These are phyloP conservation scores for Odontesthes bonariensis DNA, from an alignment of 2,113 vertebrate genomes.

Conservation along the genomic window DNA sequence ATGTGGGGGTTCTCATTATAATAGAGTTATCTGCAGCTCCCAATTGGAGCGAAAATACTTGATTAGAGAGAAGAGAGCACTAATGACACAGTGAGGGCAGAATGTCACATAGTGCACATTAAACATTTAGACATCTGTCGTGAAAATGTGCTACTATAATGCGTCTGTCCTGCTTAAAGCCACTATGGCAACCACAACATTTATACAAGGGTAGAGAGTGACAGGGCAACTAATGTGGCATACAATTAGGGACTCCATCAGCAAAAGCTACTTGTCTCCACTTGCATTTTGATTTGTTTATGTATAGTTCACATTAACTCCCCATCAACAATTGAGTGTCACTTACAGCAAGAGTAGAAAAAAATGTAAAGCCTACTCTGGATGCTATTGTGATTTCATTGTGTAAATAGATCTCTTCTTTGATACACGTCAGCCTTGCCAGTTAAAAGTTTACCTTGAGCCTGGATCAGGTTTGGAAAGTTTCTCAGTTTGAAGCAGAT, in stretches of 20 bases:
- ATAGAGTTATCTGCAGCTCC: slow-evolving; percentile 67
- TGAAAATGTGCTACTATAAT: slow-evolving; percentile 56
- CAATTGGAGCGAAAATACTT: slow-evolving; percentile 65
- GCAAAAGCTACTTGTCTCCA: slow-evolving; percentile 60
- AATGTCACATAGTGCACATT: slow-evolving; percentile 75
- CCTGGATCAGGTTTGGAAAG: slow-evolving; percentile 23
- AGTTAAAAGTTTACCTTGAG: slow-evolving; percentile 40
- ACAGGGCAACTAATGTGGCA: slow-evolving; percentile 48
- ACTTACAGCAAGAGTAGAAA: slow-evolving; percentile 19
- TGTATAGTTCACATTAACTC: slow-evolving; percentile 56
- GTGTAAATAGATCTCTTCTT: slow-evolving; percentile 15
- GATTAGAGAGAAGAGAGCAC: slow-evolving; percentile 67
- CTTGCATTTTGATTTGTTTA: slow-evolving; percentile 50
- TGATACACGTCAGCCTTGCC: slow-evolving; percentile 16
- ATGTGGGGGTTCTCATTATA: slow-evolving; percentile 76
- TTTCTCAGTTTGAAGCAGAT: slow-evolving; percentile 28
- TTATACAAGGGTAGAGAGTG: slow-evolving; percentile 36
- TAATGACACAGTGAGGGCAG: slow-evolving; percentile 73
- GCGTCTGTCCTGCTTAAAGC: slow-evolving; percentile 55
- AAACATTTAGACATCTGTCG: slow-evolving; percentile 79
- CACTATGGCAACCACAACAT: slow-evolving; percentile 24
- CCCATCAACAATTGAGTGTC: slow-evolving; percentile 40
- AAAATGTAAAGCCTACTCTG: neutral
- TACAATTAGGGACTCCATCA: slow-evolving; percentile 63
- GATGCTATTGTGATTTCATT: slow-evolving; percentile 15